A percentile compares a stretch with the other conserved stretches of the same genome.
These are phyloP conservation scores for Uropsilus gracilis DNA, from an alignment of 2,113 vertebrate species.

Conservation along the genomic window DNA sequence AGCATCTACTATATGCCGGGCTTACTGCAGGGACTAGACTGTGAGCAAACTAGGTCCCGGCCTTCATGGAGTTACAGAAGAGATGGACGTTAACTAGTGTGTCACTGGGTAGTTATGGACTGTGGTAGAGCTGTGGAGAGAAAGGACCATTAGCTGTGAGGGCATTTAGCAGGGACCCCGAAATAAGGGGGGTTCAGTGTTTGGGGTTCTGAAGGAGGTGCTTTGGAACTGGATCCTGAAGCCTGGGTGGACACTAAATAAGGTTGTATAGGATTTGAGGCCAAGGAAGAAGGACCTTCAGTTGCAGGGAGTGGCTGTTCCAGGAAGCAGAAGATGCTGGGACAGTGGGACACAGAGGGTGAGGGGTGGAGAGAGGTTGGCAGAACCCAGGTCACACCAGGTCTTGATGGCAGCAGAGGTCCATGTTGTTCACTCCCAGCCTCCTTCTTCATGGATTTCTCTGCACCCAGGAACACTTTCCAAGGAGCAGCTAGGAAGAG, in stretches of 20 bases:
- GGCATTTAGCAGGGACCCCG: too few species aligned
- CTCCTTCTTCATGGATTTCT: not conserved
- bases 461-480: not conserved
- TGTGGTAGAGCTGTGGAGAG: not conserved
- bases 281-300: not conserved
- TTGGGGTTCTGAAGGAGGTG: not conserved
- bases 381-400: not conserved
- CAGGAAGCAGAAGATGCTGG: not conserved
- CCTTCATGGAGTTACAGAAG: not conserved
- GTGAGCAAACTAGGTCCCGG: not conserved
- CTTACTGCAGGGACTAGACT: not conserved
- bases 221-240: too few species aligned
- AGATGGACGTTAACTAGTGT: not conserved
- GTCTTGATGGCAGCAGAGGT: not conserved
- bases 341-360: fast-evolving
- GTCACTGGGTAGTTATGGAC: not conserved
- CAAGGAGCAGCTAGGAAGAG: not conserved
- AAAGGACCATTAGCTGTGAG: not conserved
- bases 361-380: not conserved
- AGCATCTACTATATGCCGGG: not conserved
- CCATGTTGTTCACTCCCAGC: not conserved
- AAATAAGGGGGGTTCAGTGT: too few species aligned
- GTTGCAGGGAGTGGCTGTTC: not conserved
- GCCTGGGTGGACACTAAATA: not conserved
- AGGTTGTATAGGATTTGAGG: not conserved